Percentiles rank a stretch among this genome's conserved stretches.
Conservation (phyloP, 2,888 invertebrate species). For the Itoplectis maculator region DNA sequence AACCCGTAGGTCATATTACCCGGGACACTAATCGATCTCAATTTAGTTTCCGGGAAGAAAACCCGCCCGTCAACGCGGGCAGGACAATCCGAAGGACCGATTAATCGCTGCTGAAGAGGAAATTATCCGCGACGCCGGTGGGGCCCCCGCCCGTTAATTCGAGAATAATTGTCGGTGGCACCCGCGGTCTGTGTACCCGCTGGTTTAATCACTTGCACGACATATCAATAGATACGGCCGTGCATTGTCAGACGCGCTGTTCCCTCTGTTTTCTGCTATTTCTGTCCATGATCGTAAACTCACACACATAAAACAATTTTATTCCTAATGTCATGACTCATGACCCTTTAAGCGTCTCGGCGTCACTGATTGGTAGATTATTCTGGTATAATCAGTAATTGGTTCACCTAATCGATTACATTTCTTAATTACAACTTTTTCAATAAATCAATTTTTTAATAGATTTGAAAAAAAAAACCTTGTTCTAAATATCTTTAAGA, state of each 20-base stretch:
- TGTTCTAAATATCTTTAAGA: no score
- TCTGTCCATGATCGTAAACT: not conserved
- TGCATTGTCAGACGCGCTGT: conserved; percentile 4
- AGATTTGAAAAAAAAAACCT: no score
- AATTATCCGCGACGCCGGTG: conserved; percentile 17
- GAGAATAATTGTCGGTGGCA: conserved; percentile 2
- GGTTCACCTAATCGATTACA: no score
- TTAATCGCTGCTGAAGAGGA: conserved; percentile 30
- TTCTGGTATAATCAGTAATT: no score
- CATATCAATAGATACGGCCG: not conserved
- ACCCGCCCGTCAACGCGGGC: not conserved
- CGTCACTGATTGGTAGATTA: no score
- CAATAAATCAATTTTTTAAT: no score
- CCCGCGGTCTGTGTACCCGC: conserved; percentile 1
- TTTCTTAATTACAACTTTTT: no score
- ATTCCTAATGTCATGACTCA: not conserved
- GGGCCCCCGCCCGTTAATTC: conserved; percentile 17
- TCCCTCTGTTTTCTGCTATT: not conserved
- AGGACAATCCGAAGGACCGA: conserved; percentile 32
- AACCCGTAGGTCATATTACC: not conserved
- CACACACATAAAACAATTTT: not conserved
- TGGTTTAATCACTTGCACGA: conserved; percentile 18
- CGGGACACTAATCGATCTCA: conserved; percentile 28
- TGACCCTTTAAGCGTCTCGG: not conserved
- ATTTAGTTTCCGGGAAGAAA: conserved; percentile 32